A percentile compares a stretch with the other conserved stretches of the same genome.
Conservation (phyloP, 2,888 invertebrate species). For the Ichneumon xanthorius region DNA sequence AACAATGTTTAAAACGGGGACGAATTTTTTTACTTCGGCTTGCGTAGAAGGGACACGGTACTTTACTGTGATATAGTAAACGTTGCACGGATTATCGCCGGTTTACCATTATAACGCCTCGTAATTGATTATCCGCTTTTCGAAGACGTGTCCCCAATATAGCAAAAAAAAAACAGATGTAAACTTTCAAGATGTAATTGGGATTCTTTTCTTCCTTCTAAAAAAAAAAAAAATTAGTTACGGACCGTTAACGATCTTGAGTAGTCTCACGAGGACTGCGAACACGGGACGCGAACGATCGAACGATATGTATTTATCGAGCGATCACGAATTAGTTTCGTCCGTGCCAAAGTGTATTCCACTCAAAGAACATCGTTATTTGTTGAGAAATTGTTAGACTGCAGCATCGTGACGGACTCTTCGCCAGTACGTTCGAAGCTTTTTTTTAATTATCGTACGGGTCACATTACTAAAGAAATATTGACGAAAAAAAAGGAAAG, state of each 20-base stretch:
- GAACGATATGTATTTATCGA: slow-evolving; percentile 33
- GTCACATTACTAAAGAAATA: slow-evolving; percentile 36
- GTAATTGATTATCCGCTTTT: slow-evolving; percentile 57
- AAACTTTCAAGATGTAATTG: slow-evolving; percentile 24
- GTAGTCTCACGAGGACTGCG: not conserved
- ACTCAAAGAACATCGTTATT: slow-evolving; percentile 35
- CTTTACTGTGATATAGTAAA: slow-evolving; percentile 77
- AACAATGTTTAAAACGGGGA: slow-evolving; percentile 24
- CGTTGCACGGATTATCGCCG: slow-evolving; percentile 70
- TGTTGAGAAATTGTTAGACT: slow-evolving; percentile 50
- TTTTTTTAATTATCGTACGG: slow-evolving; percentile 34
- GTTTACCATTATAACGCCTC: slow-evolving; percentile 55
- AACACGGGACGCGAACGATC: slow-evolving; percentile 16
- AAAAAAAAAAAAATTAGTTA: not conserved
- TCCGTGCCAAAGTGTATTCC: slow-evolving; percentile 68
- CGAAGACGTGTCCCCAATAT: slow-evolving; percentile 44
- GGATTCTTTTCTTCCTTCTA: slow-evolving; percentile 7
- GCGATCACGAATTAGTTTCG: slow-evolving; percentile 48
- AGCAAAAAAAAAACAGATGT: slow-evolving; percentile 36
- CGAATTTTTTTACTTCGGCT: slow-evolving; percentile 51
- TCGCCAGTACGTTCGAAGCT: slow-evolving; percentile 27
- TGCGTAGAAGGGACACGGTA: slow-evolving; percentile 65
- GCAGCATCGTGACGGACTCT: slow-evolving; percentile 30
- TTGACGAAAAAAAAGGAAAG: slow-evolving; percentile 7
- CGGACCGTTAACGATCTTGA: not conserved